Conservation (phyloP, 2,113 vertebrate species). For the Cyprinodon variegatus region DNA sequence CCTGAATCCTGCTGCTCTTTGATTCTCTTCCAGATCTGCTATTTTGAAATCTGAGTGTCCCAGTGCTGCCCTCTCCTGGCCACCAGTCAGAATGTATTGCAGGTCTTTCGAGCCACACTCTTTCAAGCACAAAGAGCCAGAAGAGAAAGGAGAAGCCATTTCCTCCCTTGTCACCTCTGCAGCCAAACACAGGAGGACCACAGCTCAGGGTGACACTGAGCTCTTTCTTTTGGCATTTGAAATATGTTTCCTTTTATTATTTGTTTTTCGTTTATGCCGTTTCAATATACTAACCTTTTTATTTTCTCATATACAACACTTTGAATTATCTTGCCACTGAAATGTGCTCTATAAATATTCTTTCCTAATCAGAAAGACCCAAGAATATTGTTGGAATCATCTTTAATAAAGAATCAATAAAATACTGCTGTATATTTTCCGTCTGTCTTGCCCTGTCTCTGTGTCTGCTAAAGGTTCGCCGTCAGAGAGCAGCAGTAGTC, state of each 20-base stretch:
- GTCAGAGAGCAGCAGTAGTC: conserved; percentile 59
- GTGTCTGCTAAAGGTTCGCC: conserved; percentile 45
- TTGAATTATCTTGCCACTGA: no score
- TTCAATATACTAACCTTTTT: no score
- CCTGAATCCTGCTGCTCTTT: conserved; percentile 4
- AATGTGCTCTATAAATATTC: no score
- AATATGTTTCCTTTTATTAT: not conserved
- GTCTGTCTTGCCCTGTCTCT: conserved; percentile 33
- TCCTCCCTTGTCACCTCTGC: conserved; percentile 22
- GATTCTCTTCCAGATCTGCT: conserved; percentile 62
- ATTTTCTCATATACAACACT: no score
- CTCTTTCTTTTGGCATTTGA: no score
- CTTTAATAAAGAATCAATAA: not conserved
- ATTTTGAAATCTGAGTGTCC: conserved; percentile 75
- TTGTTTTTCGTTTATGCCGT: not conserved
- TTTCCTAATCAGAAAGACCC: not conserved
- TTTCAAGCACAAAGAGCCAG: conserved; percentile 30
- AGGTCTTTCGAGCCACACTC: conserved; percentile 71
- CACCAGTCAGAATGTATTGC: conserved; percentile 75
- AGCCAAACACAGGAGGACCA: conserved; percentile 62
- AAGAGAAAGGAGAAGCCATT: not conserved
- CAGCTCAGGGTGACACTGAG: conserved; percentile 38
- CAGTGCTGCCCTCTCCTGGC: conserved; percentile 70
- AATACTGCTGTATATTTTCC: not conserved
- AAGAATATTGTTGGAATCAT: not conserved